Evolutionary conservation across 2,113 vertebrate genomes (phyloP), one percentile per base, ranked within the genome.

Genomic region (Trogon melanurus): DNA sequence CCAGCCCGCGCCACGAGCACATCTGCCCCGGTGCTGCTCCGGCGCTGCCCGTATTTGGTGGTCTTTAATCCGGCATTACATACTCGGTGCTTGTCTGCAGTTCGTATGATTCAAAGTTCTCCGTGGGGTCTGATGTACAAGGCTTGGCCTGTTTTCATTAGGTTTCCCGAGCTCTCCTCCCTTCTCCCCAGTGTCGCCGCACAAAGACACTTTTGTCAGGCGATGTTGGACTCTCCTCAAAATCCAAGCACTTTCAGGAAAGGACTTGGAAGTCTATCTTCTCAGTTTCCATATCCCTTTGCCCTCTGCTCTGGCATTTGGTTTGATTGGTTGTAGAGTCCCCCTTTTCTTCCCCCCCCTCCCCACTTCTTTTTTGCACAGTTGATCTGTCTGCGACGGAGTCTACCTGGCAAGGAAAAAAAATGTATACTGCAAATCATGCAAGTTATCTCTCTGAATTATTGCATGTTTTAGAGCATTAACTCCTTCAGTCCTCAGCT

Each of bases 191-290:
- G 94, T 96, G 95, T 91, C 90, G 79, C 92, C 0, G 57, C 96
- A 98, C 98, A 98, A 98, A 98, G 97, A 96, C 94, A 95, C 97
- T 97, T 98, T 98, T 98, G 98, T 98, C 98, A 97, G 96, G 79
- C 91, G 12, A 88, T 92, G 91, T 62, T 98, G 97, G 97, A 97
- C 97, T 98, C 95, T 96, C 91, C 97, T 98, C 95, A 97, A 96
- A 97, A 97, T 97, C 97, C 97, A 97, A 96, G 98, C 97, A 97
- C 95, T 97, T 97, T 98, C 97, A 98, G 98, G 97, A 98, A 98
- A 97, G 97, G 97, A 95, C 97, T 97, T 97, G 96, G 96, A 97
- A 97, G 97, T 97, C 97, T 98, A 81, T 97, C 97, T 98, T 97
- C 97, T 98, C 97, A 94, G 91, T 98, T 98, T 98, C 97, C 96